phyloP scores from a whole-genome alignment of 2,888 invertebrate genomes.

The Dasypogon diadema region DNA sequence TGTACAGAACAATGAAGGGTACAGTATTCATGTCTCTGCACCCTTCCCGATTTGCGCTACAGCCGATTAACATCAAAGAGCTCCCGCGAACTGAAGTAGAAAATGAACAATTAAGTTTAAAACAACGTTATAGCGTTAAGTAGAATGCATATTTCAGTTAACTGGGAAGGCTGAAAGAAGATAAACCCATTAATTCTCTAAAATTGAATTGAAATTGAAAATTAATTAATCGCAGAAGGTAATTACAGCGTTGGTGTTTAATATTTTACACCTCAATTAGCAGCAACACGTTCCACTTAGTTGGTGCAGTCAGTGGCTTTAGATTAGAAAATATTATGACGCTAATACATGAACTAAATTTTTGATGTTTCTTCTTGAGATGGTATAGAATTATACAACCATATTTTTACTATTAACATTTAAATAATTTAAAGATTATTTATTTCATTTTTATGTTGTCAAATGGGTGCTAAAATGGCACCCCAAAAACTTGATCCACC shows the following conservation, averaged over 20 bases:
- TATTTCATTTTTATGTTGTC: too few species aligned
- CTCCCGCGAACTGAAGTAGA: conserved; percentile 17
- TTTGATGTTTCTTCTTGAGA: too few species aligned
- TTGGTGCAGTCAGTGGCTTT: too few species aligned
- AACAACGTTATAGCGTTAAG: not conserved
- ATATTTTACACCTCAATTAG: not conserved
- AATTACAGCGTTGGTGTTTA: not conserved
- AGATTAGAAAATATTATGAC: too few species aligned
- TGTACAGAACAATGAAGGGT: not conserved
- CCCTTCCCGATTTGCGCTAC: not conserved
- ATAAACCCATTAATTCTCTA: not conserved
- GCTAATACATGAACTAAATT: too few species aligned
- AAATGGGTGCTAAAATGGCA: too few species aligned
- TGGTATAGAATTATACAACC: too few species aligned
- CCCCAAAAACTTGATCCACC: too few species aligned
- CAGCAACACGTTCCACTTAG: too few species aligned
- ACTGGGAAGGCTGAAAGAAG: not conserved
- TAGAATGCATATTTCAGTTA: not conserved
- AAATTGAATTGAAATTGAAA: not conserved
- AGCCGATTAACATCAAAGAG: conserved; percentile 33
- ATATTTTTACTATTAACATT: too few species aligned
- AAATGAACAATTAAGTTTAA: conserved; percentile 39
- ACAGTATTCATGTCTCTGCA: not conserved
- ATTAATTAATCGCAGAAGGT: not conserved
- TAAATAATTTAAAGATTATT: too few species aligned